Evolutionary conservation across 2,797 vertebrate genomes (phyloP).

Genomic region (Meriones psammophilus): DNA sequence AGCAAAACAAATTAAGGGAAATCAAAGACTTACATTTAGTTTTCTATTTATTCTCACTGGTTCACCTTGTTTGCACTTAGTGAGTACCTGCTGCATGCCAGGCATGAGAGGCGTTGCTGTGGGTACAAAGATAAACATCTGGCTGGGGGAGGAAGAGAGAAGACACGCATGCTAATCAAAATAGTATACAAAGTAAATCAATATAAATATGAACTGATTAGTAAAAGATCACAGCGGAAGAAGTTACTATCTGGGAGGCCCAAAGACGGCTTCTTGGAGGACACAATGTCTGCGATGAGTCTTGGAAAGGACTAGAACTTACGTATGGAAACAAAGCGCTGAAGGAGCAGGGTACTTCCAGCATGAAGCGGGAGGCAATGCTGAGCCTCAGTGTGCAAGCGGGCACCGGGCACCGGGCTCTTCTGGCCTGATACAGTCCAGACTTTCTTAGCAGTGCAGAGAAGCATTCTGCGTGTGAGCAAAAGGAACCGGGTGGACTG

Average conservation of each 20-base stretch:
- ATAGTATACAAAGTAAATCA: not conserved
- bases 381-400: not conserved
- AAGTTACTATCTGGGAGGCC: not conserved
- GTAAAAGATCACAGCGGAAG: conserved; percentile 30
- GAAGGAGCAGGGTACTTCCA: not conserved
- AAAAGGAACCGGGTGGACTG: not conserved
- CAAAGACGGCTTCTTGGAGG: not conserved
- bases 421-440: not conserved
- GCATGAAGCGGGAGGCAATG: not conserved
- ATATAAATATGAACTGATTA: conserved; percentile 33
- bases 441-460: not conserved
- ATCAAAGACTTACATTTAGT: conserved; percentile 24
- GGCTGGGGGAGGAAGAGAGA: not conserved
- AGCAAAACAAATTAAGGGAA: conserved; percentile 54
- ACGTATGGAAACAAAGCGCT: not conserved
- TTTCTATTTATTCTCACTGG: conserved; percentile 15
- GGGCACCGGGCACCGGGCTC: not conserved
- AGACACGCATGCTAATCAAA: conserved; percentile 16
- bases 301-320: conserved; percentile 38
- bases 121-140: conserved; percentile 28
- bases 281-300: not conserved
- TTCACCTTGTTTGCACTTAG: conserved; percentile 16
- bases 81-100: not conserved
- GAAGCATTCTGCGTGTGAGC: not conserved
- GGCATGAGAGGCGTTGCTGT: not conserved